A percentile compares a stretch with the other conserved stretches of the same genome.
phyloP scores from a whole-genome alignment of 2,888 invertebrate species.

The Oxytorus armatus region DNA sequence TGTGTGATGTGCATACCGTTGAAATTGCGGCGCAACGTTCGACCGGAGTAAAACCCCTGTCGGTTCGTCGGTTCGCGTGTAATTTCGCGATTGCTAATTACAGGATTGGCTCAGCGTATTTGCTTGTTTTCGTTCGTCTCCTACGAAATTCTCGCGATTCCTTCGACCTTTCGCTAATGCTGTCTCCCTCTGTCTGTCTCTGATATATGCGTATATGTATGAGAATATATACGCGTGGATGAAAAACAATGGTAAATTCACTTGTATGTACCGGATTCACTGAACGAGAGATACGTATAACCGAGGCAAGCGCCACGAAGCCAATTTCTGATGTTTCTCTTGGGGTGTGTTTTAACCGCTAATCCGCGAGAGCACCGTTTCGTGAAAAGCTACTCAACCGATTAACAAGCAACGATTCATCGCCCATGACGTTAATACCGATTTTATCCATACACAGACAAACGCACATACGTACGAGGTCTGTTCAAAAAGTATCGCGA shows the following conservation, averaged over 20 bases:
- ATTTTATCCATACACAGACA: background rate
- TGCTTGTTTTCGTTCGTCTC: conserved; percentile 22
- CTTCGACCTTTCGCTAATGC: conserved; percentile 3
- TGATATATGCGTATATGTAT: background rate
- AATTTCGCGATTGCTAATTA: conserved; percentile 69
- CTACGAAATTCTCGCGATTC: conserved; percentile 46
- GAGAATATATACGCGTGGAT: background rate
- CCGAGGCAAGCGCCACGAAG: background rate
- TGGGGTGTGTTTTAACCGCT: conserved; percentile 25
- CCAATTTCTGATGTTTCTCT: conserved; percentile 19
- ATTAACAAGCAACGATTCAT: conserved; percentile 33
- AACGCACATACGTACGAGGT: background rate
- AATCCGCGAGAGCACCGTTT: background rate
- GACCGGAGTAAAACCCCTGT: conserved; percentile 23
- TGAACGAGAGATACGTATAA: background rate
- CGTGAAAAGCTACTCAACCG: background rate
- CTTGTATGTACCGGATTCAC: conserved; percentile 4
- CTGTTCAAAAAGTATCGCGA: background rate
- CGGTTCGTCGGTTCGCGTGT: conserved; percentile 48
- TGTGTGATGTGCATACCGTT: conserved; percentile 8
- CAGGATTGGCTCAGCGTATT: conserved; percentile 58
- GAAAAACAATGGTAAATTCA: conserved; percentile 49
- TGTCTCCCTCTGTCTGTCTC: background rate
- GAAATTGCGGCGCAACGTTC: conserved; percentile 21
- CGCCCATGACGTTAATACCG: background rate